A percentile compares a stretch with the other conserved stretches of the same genome.
phyloP scores from a whole-genome alignment of 2,888 invertebrate genomes.

The Sphaerophoria rueppellii region DNA sequence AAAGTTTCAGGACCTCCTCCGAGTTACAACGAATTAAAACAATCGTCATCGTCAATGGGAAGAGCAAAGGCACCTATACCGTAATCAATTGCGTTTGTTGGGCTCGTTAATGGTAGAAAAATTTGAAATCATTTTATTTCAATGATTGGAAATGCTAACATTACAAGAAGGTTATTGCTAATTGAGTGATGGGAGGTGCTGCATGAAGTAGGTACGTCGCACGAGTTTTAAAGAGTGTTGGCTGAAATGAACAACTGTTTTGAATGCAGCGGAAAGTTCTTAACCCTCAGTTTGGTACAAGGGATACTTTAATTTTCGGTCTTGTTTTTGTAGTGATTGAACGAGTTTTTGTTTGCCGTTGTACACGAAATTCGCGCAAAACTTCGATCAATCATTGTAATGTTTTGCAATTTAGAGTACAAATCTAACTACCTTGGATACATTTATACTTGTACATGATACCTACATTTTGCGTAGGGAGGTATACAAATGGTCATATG shows the following conservation, averaged over 20 bases:
- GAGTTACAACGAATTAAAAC: conserved; percentile 12
- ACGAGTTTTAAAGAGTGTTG: background rate
- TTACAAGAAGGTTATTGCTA: conserved; percentile 43
- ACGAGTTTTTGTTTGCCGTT: conserved; percentile 5
- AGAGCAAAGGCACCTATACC: conserved; percentile 29
- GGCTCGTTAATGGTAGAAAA: conserved; percentile 66
- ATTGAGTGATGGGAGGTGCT: conserved; percentile 11
- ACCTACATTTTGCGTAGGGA: conserved; percentile 3
- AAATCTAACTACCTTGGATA: background rate
- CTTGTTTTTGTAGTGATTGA: conserved; percentile 32
- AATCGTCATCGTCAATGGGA: conserved; percentile 17
- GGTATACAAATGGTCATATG: too few relatives aligned
- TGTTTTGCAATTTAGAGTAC: conserved; percentile 19
- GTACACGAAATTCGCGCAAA: conserved; percentile 23
- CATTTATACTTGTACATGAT: background rate
- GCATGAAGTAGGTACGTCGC: background rate
- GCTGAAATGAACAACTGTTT: background rate
- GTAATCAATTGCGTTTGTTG: conserved; percentile 45
- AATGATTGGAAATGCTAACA: conserved; percentile 57
- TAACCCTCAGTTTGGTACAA: background rate
- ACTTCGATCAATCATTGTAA: conserved; percentile 38
- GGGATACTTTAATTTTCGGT: background rate
- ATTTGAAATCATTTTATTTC: conserved; percentile 69
- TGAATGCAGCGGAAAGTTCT: background rate
- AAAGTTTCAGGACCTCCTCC: conserved; percentile 1